Evolutionary conservation across 1,140 invertebrate genomes (phyloP).

Genomic region (Araneus ventricosus): DNA sequence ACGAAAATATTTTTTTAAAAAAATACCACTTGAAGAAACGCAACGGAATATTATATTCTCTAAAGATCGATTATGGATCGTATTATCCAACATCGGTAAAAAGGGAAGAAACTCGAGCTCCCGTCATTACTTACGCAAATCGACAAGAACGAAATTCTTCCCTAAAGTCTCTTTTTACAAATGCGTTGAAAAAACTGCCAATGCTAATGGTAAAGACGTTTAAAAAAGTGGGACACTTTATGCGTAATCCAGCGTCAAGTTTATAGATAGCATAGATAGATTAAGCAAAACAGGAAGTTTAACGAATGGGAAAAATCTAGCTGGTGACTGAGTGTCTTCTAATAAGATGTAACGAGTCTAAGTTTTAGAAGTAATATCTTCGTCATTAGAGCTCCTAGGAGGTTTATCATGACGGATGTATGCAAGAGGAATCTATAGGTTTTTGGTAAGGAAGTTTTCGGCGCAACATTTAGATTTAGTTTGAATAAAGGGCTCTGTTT

Average conservation of each 20-base stretch:
- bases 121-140: constrained; percentile 38
- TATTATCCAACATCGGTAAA: constrained; percentile 44
- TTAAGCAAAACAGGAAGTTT: constrained; percentile 48
- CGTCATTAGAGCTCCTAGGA: constrained; percentile 35
- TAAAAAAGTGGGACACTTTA: constrained; percentile 36
- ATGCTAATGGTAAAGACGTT: constrained; percentile 33
- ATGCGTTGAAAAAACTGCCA: constrained; percentile 17
- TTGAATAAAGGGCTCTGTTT: not conserved
- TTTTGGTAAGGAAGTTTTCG: not conserved
- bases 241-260: constrained; percentile 30
- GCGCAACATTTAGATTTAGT: not conserved
- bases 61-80: constrained; percentile 38
- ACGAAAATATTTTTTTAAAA: not conserved
- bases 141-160: constrained; percentile 52
- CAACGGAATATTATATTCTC: constrained; percentile 32
- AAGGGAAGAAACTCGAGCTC: not conserved
- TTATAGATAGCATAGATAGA: constrained; percentile 33
- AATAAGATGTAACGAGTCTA: constrained; percentile 41
- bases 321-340: constrained; percentile 5
- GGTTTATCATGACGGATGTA: constrained; percentile 29
- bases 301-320: constrained; percentile 31
- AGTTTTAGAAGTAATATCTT: constrained; percentile 45
- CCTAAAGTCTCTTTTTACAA: constrained; percentile 47
- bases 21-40: not conserved
- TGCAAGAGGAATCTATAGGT: not conserved